These are phyloP conservation scores for Bolinopsis microptera DNA, from an alignment of 37 sponge, comb jelly and placozoan species.

Conservation along the genomic window DNA sequence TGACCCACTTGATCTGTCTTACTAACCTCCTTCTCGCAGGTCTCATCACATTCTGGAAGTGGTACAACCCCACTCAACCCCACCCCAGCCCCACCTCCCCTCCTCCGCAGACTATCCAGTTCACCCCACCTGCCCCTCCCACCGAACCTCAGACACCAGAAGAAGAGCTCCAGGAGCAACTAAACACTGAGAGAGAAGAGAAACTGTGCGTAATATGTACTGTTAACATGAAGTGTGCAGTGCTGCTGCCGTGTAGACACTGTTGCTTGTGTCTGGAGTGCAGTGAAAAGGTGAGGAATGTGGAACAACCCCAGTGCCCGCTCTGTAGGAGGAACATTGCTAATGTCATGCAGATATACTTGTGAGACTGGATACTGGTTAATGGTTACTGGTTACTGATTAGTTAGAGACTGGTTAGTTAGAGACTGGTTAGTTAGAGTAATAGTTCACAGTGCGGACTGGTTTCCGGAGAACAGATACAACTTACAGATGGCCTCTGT, in stretches of 20 bases:
- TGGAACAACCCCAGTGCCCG: slow-evolving; percentile 25
- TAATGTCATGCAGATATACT: slow-evolving; percentile 52
- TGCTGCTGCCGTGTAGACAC: slow-evolving; percentile 54
- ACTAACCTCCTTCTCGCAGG: slow-evolving; percentile 16
- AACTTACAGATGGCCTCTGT: too few relatives aligned
- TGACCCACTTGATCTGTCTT: not conserved
- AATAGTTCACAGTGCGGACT: too few relatives aligned
- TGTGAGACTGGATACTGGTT: too few relatives aligned
- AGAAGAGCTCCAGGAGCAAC: slow-evolving; percentile 3
- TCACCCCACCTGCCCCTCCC: slow-evolving; percentile 51
- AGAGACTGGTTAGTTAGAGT: too few relatives aligned
- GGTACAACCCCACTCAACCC: slow-evolving; percentile 55
- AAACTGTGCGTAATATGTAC: slow-evolving; percentile 56
- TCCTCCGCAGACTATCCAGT: not conserved
- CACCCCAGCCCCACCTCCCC: slow-evolving; percentile 42
- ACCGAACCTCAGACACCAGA: not conserved
- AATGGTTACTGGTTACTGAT: too few relatives aligned
- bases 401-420: too few relatives aligned
- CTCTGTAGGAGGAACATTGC: slow-evolving; percentile 13
- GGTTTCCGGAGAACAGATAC: too few relatives aligned
- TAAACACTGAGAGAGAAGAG: slow-evolving; percentile 35
- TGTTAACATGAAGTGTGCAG: slow-evolving; percentile 34
- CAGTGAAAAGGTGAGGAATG: slow-evolving; percentile 13
- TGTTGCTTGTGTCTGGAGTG: slow-evolving; percentile 62
- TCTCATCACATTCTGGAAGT: slow-evolving; percentile 62